A percentile compares a stretch with the other conserved stretches of the same genome.
Evolutionary conservation across 2,113 vertebrate species (phyloP).

Genomic region (Notechis scutatus): DNA sequence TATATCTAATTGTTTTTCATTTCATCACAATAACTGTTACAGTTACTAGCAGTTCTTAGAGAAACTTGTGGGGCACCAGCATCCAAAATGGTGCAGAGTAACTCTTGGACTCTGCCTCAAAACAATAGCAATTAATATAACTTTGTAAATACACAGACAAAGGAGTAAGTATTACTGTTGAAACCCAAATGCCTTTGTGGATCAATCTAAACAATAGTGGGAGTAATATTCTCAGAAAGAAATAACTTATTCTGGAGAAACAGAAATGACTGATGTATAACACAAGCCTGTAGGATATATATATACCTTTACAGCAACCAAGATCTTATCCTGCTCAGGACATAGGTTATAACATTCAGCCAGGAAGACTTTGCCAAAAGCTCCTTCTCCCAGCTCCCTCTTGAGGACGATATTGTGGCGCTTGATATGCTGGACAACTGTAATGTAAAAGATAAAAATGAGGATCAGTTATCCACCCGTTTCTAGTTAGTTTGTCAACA

Average conservation of each 20-base stretch:
- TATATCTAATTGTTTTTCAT: background rate
- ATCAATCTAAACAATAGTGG: background rate
- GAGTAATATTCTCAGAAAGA: background rate
- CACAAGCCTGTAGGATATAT: background rate
- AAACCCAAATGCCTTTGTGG: background rate
- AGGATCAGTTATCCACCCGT: slow-evolving; percentile 43
- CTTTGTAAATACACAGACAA: background rate
- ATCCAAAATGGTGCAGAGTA: background rate
- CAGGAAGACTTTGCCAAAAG: slow-evolving; percentile 97
- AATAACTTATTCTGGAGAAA: background rate
- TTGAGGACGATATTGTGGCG: slow-evolving; percentile 97
- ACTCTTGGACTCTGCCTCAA: background rate
- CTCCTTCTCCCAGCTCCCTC: slow-evolving; percentile 95
- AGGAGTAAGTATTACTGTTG: background rate
- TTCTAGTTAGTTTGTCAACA: background rate
- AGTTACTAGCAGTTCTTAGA: background rate
- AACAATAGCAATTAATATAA: background rate
- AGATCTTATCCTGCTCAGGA: slow-evolving; percentile 92
- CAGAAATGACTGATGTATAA: no score
- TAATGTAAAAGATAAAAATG: slow-evolving; percentile 61
- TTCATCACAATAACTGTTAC: background rate
- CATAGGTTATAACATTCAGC: slow-evolving; percentile 97
- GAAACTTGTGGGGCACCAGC: background rate
- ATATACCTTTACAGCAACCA: slow-evolving; percentile 95
- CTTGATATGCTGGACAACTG: slow-evolving; percentile 98